Percentiles rank a stretch among this genome's conserved stretches.
Conservation (phyloP, 1,140 invertebrate genomes). For the Oscheius sp. region DNA sequence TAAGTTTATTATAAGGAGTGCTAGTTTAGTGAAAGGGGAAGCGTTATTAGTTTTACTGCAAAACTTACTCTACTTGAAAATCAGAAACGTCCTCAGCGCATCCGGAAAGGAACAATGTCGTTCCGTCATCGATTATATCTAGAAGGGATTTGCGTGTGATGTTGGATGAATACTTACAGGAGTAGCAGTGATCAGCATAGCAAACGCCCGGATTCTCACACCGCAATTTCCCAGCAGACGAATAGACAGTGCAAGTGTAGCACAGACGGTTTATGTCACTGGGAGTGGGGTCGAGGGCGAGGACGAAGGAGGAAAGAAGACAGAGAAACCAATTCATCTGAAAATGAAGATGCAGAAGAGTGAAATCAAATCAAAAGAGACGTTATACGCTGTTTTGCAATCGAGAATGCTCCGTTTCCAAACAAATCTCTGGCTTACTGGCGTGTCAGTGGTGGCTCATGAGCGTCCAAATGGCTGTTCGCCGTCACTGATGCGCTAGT, state of each 20-base stretch:
- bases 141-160: background rate
- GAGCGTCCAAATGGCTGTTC: no score
- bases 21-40: no score
- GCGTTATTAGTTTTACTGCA: no score
- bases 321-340: no score
- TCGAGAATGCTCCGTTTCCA: no score
- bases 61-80: background rate
- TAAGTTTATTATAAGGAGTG: no score
- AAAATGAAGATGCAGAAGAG: no score
- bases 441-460: no score
- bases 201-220: conserved; percentile 1
- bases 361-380: no score
- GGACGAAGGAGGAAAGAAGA: background rate
- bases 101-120: background rate
- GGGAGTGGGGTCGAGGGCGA: background rate
- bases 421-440: no score
- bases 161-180: background rate
- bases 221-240: background rate
- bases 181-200: background rate
- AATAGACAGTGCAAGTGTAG: background rate
- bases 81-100: background rate
- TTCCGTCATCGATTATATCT: background rate
- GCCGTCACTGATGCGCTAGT: no score
- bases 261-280: background rate
- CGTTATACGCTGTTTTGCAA: no score